Conservation (phyloP, 2,797 vertebrate species). For the Cottoperca gobio region DNA sequence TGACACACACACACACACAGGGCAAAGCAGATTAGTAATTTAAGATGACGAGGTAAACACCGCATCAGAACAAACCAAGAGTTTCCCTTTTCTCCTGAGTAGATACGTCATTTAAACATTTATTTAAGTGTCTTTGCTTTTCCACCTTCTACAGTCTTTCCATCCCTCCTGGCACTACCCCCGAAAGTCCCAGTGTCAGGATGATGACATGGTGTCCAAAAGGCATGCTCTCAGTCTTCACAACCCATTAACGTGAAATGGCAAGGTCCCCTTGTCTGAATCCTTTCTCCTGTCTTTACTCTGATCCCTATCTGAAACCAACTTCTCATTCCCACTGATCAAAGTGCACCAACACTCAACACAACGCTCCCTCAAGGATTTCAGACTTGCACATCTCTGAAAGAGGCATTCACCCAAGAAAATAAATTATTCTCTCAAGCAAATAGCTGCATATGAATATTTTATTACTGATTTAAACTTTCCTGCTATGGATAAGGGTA, state of each 20-base stretch:
- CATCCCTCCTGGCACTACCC: conserved; percentile 44
- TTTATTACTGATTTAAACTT: conserved; percentile 83
- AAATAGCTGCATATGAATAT: conserved; percentile 85
- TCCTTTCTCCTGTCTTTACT: conserved; percentile 63
- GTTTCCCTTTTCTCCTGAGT: conserved; percentile 17
- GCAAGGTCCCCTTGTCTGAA: conserved; percentile 75
- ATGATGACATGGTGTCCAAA: conserved; percentile 77
- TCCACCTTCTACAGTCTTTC: conserved; percentile 32
- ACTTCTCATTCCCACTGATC: conserved; percentile 81
- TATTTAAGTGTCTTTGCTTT: conserved; percentile 54
- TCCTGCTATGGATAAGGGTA: conserved; percentile 69
- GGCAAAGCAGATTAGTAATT: conserved; percentile 17
- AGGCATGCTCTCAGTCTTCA: conserved; percentile 75
- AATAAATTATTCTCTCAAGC: conserved; percentile 86
- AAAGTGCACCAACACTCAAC: conserved; percentile 78
- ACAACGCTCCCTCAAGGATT: conserved; percentile 76
- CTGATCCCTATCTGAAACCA: conserved; percentile 76
- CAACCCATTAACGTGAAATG: conserved; percentile 80
- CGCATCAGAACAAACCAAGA: conserved; percentile 34
- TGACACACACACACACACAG: background rate
- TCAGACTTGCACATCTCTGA: conserved; percentile 74
- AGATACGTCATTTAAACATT: conserved; percentile 62
- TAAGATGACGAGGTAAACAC: conserved; percentile 24
- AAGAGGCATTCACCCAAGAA: conserved; percentile 81
- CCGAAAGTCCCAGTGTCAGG: conserved; percentile 64